These are phyloP conservation scores for Microchirus variegatus DNA, from an alignment of 2,797 vertebrate genomes.

Conservation along the genomic window DNA sequence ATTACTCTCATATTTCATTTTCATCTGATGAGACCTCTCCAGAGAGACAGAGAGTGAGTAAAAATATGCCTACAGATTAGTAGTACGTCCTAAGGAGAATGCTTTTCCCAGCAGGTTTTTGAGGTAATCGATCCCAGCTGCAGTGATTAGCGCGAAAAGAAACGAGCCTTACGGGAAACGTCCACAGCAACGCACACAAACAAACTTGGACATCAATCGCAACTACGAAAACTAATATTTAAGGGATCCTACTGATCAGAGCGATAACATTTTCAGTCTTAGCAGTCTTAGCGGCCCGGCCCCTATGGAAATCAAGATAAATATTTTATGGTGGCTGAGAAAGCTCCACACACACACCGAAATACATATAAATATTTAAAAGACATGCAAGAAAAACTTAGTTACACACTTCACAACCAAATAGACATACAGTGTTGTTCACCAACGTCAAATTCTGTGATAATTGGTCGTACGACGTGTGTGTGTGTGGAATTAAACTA, in stretches of 20 bases:
- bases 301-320: not conserved
- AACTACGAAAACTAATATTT: no score
- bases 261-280: no score
- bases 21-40: conserved; percentile 58
- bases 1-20: conserved; percentile 67
- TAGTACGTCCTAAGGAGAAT: conserved; percentile 34
- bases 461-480: no score
- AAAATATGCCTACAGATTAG: conserved; percentile 61
- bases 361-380: no score
- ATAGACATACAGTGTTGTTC: no score
- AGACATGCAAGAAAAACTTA: no score
- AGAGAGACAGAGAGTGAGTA: conserved; percentile 42
- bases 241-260: no score
- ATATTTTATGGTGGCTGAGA: no score
- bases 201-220: not conserved
- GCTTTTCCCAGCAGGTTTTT: conserved; percentile 55
- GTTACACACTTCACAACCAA: no score
- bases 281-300: not conserved
- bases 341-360: no score
- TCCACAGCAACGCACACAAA: conserved; percentile 2
- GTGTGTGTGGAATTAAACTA: no score
- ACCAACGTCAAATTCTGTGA: no score
- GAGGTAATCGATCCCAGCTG: conserved; percentile 53
- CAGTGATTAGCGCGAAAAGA: conserved; percentile 46
- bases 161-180: conserved; percentile 5